Conservation (phyloP, 2,888 invertebrate genomes). For the Laspeyria flexula region DNA sequence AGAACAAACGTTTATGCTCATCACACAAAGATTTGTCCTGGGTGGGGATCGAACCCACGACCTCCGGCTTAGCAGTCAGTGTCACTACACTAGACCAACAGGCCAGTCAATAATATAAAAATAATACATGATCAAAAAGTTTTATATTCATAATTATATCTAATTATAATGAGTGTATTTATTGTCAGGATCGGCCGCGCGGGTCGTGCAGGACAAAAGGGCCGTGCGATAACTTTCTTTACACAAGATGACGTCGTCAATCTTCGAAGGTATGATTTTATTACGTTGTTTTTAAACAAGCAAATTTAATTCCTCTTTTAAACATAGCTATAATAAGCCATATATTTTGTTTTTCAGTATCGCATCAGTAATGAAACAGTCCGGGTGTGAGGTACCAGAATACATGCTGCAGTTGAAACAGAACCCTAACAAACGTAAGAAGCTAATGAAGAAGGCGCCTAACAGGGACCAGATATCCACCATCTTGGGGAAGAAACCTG, state of each 20-base stretch:
- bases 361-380: conserved; percentile 95
- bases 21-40: no score
- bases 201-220: conserved; percentile 95
- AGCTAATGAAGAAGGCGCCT: conserved; percentile 87
- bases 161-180: no score
- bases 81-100: no score
- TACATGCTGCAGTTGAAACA: conserved; percentile 93
- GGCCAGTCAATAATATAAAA: no score
- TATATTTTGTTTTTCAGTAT: conserved; percentile 86
- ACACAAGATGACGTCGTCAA: conserved; percentile 95
- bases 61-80: no score
- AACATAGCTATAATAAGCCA: no score
- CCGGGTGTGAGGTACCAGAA: conserved; percentile 96
- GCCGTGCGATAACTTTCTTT: conserved; percentile 97
- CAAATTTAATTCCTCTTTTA: not conserved
- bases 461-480: conserved; percentile 89
- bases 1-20: no score
- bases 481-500: conserved; percentile 68
- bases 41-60: no score
- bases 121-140: no score
- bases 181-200: conserved; percentile 93
- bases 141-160: no score
- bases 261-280: conserved; percentile 90
- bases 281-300: no score
- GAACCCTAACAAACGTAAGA: conserved; percentile 86